phyloP scores from a whole-genome alignment of 1,140 invertebrate genomes.

The Luehdorfia chinensis region DNA sequence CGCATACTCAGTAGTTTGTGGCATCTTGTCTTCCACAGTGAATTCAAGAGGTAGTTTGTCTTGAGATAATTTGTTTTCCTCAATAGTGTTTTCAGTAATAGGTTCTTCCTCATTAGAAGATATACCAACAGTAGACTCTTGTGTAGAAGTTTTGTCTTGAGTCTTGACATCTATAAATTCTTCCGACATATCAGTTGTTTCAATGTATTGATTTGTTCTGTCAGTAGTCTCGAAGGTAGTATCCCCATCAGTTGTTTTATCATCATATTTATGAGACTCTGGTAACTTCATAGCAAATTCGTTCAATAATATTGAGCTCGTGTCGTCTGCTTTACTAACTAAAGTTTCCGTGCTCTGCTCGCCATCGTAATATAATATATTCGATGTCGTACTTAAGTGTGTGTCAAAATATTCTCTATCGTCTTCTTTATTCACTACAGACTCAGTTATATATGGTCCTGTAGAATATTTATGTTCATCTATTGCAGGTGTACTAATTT shows the following conservation, averaged over 20 bases:
- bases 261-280: too few relatives aligned
- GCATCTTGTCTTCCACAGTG: not conserved
- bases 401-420: too few relatives aligned
- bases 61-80: not conserved
- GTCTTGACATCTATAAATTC: not conserved
- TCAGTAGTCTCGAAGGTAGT: too few relatives aligned
- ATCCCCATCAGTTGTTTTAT: too few relatives aligned
- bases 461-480: not conserved
- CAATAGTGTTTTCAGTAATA: not conserved
- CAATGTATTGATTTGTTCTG: too few relatives aligned
- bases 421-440: not conserved
- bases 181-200: not conserved
- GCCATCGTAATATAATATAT: too few relatives aligned
- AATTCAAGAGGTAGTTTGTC: not conserved
- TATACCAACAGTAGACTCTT: not conserved
- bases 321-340: too few relatives aligned
- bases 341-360: too few relatives aligned
- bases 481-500: not conserved
- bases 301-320: not conserved
- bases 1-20: not conserved
- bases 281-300: too few relatives aligned
- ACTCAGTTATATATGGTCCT: conserved; percentile 1
- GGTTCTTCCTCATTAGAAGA: not conserved
- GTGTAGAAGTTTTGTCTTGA: not conserved
- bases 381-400: too few relatives aligned